Evolutionary conservation across 2,797 vertebrate species (phyloP), one percentile per base, ranked within the genome.

Genomic region (Triplophysa yarkandensis): DNA sequence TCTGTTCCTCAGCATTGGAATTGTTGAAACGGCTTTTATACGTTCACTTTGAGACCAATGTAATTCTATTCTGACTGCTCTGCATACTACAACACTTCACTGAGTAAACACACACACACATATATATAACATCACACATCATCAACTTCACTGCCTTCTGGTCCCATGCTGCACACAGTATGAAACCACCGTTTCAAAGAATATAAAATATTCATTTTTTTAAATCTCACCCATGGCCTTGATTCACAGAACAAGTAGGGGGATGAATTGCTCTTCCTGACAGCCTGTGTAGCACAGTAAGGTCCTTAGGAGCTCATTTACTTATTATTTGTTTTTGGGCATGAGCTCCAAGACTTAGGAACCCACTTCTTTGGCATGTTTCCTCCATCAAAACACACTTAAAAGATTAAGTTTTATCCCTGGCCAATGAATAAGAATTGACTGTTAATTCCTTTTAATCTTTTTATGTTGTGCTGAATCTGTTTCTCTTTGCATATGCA

Each of bases 281-380:
- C 57, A 61, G 19, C 43, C 25, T 6, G 36, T 30, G 43, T 36
- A 43, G 25, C 41, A 36, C 28, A 61, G 13, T 4, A 48, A 0
- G 30, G 21, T 62, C 43, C 69, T 62, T 21, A 27, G 57, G 43
- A 48, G 57, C 30, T 71, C 36, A 62, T 62, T 62, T 71, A 39
- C 41, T 25, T 54, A 60, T 19, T 34, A 2, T 32, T 61, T 32
- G 19, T 62, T 6, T 0, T 46, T 60, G 43, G 44, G 10, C 21
- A 4, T 13, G 14, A 50, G 30, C 21, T n/a, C 57, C 1, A 19
- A 62, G 43, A 48, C 55, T 71, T 61, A 0, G 32, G 10, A 19
- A 58, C n/a, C 57, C 25, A 60, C 14, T 46, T 5, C 4, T 48
- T 48, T 48, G 46, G 7, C 10, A 48, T 8, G 10, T 21, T 7